A percentile compares a stretch with the other conserved stretches of the same genome.
Evolutionary conservation across 1,140 invertebrate genomes (phyloP).

Genomic region (Rhopalosiphum padi): DNA sequence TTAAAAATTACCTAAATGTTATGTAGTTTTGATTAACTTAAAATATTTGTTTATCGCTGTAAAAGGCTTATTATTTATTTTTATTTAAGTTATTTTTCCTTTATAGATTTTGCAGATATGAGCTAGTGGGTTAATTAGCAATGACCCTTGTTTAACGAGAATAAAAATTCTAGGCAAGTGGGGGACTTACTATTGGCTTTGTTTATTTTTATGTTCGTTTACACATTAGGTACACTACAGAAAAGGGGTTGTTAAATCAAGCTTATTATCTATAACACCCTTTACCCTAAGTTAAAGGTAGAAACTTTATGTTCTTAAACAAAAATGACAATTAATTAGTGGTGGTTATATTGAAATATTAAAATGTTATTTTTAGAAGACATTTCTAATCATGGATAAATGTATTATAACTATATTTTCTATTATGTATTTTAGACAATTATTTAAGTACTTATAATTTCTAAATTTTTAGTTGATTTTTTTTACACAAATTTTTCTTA

Average conservation of each 20-base stretch:
- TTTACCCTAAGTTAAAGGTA: background rate
- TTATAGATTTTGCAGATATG: background rate
- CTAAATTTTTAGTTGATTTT: too few relatives aligned
- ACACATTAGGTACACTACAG: background rate
- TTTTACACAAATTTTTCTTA: background rate
- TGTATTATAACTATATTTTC: background rate
- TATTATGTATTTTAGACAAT: too few relatives aligned
- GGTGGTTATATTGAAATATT: background rate
- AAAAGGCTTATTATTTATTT: background rate
- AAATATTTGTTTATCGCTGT: background rate
- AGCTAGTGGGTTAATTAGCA: background rate
- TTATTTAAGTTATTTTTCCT: background rate
- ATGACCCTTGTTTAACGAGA: background rate
- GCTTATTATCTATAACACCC: background rate
- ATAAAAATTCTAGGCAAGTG: background rate
- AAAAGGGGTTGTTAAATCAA: background rate
- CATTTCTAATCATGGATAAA: background rate
- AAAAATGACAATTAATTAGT: background rate
- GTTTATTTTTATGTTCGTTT: background rate
- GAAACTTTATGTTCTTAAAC: background rate
- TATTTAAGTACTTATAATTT: too few relatives aligned
- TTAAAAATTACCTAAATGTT: background rate
- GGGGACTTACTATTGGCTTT: background rate
- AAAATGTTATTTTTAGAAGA: background rate
- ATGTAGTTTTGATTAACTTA: background rate